These are phyloP conservation scores for Micromys minutus DNA, from an alignment of 2,113 vertebrate species.

Conservation along the genomic window DNA sequence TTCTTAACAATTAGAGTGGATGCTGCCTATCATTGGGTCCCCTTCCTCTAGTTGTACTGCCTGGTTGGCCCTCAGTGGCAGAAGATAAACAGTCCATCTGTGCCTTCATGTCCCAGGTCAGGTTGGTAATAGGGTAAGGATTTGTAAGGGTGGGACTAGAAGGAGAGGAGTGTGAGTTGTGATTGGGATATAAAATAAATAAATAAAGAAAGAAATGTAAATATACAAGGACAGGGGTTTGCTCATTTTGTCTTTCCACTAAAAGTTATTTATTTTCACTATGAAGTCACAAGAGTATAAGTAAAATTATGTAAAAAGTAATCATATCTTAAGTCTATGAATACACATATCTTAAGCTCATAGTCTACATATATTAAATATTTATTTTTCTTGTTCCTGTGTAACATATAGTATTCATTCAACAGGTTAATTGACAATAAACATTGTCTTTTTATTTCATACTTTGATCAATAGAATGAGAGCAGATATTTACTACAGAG, in stretches of 20 bases:
- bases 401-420: neutral
- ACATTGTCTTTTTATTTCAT: neutral
- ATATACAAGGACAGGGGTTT: neutral
- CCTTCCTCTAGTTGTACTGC: no score
- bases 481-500: slow-evolving; percentile 93
- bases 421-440: neutral
- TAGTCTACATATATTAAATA: neutral
- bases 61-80: no score
- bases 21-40: no score
- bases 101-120: no score
- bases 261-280: neutral
- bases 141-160: no score
- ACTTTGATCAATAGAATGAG: slow-evolving; percentile 92
- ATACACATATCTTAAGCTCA: neutral
- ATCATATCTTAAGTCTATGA: neutral
- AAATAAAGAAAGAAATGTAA: neutral
- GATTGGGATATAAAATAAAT: neutral
- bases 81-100: no score
- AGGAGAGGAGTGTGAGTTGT: no score
- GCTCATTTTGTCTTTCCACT: neutral
- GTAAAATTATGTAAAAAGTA: neutral
- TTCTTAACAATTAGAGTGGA: no score
- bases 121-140: no score
- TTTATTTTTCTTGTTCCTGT: neutral
- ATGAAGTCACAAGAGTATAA: neutral